These are phyloP conservation scores for Hemiprocne comata DNA, from an alignment of 2,113 vertebrate species.

Conservation along the genomic window DNA sequence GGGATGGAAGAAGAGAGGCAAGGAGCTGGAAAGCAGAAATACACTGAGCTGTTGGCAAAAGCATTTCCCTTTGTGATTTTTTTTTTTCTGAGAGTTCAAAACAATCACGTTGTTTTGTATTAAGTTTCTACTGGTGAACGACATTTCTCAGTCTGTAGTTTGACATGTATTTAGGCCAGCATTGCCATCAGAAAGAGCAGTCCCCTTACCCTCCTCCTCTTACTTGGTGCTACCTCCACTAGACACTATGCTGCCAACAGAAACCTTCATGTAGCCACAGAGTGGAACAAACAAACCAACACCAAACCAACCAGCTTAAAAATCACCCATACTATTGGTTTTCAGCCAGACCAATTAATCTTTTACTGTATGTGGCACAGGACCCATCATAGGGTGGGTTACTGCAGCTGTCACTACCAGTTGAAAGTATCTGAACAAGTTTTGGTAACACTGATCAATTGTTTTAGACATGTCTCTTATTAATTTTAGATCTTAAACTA, in stretches of 20 bases:
- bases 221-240: neutral
- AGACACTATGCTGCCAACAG: neutral
- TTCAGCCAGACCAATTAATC: neutral
- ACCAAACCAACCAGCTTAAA: neutral
- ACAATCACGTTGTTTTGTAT: neutral
- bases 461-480: neutral
- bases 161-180: neutral
- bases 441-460: neutral
- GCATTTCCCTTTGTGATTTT: neutral
- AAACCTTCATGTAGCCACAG: neutral
- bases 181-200: neutral
- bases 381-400: neutral
- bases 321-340: neutral
- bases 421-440: neutral
- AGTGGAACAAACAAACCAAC: neutral
- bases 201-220: neutral
- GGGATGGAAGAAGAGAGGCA: neutral
- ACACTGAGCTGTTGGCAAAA: neutral
- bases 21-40: neutral
- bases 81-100: neutral
- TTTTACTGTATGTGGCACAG: neutral
- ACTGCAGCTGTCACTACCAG: neutral
- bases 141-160: neutral
- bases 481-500: neutral
- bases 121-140: neutral